These are phyloP conservation scores for Enhydra lutris DNA, from an alignment of 2,113 vertebrate species.

Conservation along the genomic window DNA sequence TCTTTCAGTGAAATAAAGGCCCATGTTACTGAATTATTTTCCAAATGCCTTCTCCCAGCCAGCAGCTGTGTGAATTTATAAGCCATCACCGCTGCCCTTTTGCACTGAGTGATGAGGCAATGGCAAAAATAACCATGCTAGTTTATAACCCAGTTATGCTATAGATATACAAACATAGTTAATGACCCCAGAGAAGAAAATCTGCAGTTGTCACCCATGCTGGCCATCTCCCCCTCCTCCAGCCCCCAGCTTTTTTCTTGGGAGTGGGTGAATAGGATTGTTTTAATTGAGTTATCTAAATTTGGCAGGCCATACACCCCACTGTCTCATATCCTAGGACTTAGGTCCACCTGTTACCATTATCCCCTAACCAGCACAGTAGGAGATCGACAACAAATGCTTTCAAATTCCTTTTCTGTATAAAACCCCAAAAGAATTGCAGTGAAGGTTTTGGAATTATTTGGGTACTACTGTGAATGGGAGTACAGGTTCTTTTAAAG, in stretches of 20 bases:
- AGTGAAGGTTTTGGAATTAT: slow-evolving; percentile 47
- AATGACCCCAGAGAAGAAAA: slow-evolving; percentile 69
- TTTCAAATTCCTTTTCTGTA: slow-evolving; percentile 72
- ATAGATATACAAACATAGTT: slow-evolving; percentile 49
- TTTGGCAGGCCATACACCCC: slow-evolving; percentile 66
- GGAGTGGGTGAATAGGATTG: neutral
- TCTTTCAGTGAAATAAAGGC: slow-evolving; percentile 56
- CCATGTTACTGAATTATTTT: slow-evolving; percentile 47
- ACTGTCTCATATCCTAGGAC: slow-evolving; percentile 56
- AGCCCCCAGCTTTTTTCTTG: slow-evolving; percentile 17
- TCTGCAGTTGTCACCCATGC: slow-evolving; percentile 54
- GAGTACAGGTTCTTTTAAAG: neutral
- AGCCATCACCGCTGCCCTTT: slow-evolving; percentile 64
- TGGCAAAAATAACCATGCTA: slow-evolving; percentile 53
- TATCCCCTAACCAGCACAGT: slow-evolving; percentile 44
- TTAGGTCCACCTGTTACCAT: slow-evolving; percentile 74
- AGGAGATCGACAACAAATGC: slow-evolving; percentile 71
- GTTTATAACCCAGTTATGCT: slow-evolving; percentile 53
- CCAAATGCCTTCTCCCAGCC: slow-evolving; percentile 55
- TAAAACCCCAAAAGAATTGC: slow-evolving; percentile 56
- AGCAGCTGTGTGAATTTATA: slow-evolving; percentile 71
- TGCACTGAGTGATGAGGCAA: slow-evolving; percentile 52
- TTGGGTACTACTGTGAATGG: neutral
- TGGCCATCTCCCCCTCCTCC: neutral
- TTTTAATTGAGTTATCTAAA: slow-evolving; percentile 72